These are phyloP conservation scores for Diabrotica balteata DNA, from an alignment of 2,888 invertebrate genomes.

Conservation along the genomic window DNA sequence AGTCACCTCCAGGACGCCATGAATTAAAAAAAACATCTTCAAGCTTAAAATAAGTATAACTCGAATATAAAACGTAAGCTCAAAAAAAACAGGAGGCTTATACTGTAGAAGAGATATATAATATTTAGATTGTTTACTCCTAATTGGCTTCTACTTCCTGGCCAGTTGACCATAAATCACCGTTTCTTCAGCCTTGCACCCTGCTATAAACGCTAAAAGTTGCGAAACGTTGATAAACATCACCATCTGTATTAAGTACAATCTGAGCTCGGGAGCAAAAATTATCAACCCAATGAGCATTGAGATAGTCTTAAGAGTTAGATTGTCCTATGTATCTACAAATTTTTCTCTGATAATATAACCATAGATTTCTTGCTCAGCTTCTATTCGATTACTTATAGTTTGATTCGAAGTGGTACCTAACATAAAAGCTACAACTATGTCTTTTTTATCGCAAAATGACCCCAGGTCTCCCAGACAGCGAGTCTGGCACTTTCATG, in stretches of 20 bases:
- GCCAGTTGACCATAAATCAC: slow-evolving; percentile 84
- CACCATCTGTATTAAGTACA: slow-evolving; percentile 86
- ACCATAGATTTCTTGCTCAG: slow-evolving; percentile 76
- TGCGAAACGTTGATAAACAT: slow-evolving; percentile 87
- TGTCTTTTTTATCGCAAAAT: slow-evolving; percentile 70
- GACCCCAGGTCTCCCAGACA: slow-evolving; percentile 84
- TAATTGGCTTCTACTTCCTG: slow-evolving; percentile 84
- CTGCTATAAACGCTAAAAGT: slow-evolving; percentile 71
- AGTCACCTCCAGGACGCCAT: too few species aligned
- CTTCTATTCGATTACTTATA: slow-evolving; percentile 62
- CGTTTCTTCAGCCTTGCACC: slow-evolving; percentile 69
- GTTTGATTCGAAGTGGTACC: slow-evolving; percentile 66
- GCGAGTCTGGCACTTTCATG: slow-evolving; percentile 76
- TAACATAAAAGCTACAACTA: slow-evolving; percentile 72
- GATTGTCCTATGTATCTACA: slow-evolving; percentile 81
- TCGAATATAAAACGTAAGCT: slow-evolving; percentile 83
- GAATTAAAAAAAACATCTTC: slow-evolving; percentile 95
- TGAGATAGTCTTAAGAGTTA: slow-evolving; percentile 83
- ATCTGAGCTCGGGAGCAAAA: slow-evolving; percentile 78
- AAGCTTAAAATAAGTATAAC: slow-evolving; percentile 78
- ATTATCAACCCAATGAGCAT: slow-evolving; percentile 81
- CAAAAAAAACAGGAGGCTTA: slow-evolving; percentile 78
- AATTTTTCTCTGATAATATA: slow-evolving; percentile 79
- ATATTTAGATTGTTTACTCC: slow-evolving; percentile 86
- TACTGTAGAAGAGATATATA: slow-evolving; percentile 83